Conservation (phyloP, 2,113 vertebrate genomes). For the Catharus fuscescens region DNA sequence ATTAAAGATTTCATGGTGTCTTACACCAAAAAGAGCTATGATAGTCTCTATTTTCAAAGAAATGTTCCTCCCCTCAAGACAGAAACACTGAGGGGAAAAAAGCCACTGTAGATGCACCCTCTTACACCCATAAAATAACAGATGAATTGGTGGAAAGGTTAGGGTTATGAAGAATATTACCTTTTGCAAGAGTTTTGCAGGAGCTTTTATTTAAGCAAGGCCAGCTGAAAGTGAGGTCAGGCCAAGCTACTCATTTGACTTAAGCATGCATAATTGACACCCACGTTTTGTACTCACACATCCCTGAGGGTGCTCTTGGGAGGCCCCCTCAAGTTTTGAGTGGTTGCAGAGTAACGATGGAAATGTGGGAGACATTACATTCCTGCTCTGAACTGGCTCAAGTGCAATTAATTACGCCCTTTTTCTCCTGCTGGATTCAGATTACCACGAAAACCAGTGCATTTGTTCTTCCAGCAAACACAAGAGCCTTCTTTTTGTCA, state of each 20-base stretch:
- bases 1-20: not conserved
- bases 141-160: not conserved
- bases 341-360: not conserved
- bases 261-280: not conserved
- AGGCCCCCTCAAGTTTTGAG: not conserved
- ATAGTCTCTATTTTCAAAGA: not conserved
- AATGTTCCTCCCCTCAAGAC: not conserved
- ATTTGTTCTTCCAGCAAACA: slow-evolving; percentile 28
- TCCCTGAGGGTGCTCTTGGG: not conserved
- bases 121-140: not conserved
- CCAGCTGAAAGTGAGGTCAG: not conserved
- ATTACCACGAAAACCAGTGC: not conserved
- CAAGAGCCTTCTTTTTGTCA: slow-evolving; percentile 10
- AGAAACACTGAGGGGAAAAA: not conserved
- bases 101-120: not conserved
- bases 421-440: slow-evolving; percentile 5
- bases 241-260: not conserved
- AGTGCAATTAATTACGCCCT: not conserved
- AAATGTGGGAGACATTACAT: not conserved
- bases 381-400: not conserved
- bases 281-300: not conserved
- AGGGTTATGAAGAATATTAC: not conserved
- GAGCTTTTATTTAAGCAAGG: not conserved
- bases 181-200: not conserved
- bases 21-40: not conserved